Base-by-base conservation (phyloP, 37 sponge, comb jelly and placozoan genomes). In the Ephydatia muelleri region DNA sequence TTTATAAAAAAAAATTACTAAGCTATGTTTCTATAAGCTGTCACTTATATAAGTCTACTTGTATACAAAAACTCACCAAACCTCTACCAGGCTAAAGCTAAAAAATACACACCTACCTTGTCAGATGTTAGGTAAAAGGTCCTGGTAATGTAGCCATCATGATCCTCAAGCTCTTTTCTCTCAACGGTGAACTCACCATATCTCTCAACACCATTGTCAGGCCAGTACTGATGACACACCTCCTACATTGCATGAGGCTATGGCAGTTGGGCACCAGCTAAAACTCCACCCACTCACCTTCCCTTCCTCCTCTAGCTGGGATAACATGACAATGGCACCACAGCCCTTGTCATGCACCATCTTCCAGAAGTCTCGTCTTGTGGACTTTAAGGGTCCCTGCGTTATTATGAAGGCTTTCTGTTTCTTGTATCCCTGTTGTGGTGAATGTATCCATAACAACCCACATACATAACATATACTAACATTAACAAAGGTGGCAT, bases 171-270 rank as follows among this genome's bases (percentile, higher is more conserved):
- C 73, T 74, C 87, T 35, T 73, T 27, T 0, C 26, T 9, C 29
- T 67, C 73, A 6, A 86, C 72, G 31, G 64, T 38, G 65, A 67
- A 86, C 75, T 86, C 87, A 1, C 87, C 87, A 73, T 80, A 86
- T 22, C 32, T 35, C 67, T 86, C 75, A 3, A 73, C 28, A 47
- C 83, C 83, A 21, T 40, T 13, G 23, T 36, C 48, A 2, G 85
- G 75, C 89, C 90, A 89, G 43, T 89, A 89, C 68, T 75, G 76
- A 40, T 74, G 30, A 75, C 90, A 89, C 6, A 57, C 57, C 57
- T 57, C 57, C 57, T 57, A 21, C 19, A 57, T 57, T 19, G 16
- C 9, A 21, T 19, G 0, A 19, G 19, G 16, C 16, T 1, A 57
- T 57, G 57, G 57, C 16, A n/a, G n/a, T 21, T 57, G 57, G 57